Conservation (phyloP, 2,797 vertebrate species). For the Poliocrania exsul region DNA sequence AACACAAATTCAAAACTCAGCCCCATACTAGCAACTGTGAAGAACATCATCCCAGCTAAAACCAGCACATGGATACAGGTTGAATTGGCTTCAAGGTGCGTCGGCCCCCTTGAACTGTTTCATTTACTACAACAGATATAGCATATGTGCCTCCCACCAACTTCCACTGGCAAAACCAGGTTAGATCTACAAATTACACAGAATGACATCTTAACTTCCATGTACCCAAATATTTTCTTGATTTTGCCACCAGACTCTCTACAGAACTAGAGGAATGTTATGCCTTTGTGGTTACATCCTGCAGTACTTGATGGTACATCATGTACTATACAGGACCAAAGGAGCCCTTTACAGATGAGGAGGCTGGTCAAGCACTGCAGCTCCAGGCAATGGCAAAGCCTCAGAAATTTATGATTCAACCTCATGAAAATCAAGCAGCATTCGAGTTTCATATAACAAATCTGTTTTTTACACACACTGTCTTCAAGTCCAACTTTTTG, state of each 20-base stretch:
- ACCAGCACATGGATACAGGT: background rate
- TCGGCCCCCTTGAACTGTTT: background rate
- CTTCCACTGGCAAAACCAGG: background rate
- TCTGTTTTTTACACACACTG: background rate
- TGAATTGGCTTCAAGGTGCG: background rate
- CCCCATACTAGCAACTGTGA: background rate
- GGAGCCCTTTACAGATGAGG: background rate
- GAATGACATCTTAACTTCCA: background rate
- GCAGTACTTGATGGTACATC: background rate
- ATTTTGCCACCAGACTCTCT: background rate
- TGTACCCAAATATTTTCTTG: background rate
- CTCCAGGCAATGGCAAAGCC: background rate
- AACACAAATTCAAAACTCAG: background rate
- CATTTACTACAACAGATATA: background rate
- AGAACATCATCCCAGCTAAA: background rate
- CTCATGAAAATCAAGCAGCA: background rate
- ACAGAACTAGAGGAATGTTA: background rate
- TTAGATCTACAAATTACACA: background rate
- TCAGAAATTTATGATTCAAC: background rate
- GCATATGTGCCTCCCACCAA: background rate
- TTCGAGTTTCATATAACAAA: background rate
- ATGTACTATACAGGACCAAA: background rate
- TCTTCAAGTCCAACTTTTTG: background rate
- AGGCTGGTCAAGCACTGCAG: background rate
- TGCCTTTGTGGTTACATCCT: background rate